phyloP scores from a whole-genome alignment of 1,140 invertebrate genomes.

The Schlechtendalia chinensis region DNA sequence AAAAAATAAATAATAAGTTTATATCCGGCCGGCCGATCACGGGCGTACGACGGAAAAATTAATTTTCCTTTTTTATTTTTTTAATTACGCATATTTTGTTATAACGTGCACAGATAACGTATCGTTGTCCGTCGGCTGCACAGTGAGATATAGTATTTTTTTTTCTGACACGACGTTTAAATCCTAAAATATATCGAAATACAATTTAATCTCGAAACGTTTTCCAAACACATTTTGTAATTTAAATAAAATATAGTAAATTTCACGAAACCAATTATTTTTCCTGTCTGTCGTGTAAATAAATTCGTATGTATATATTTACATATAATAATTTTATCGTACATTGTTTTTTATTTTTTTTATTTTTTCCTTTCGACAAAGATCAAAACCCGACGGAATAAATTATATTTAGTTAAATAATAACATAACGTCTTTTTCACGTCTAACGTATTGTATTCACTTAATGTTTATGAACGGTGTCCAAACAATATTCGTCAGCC shows the following conservation, averaged over 20 bases:
- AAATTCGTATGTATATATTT: not conserved
- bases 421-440: not conserved
- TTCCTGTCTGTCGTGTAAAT: not conserved
- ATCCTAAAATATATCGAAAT: not conserved
- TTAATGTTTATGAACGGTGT: not conserved
- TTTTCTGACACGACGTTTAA: not conserved
- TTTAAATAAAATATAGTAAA: not conserved
- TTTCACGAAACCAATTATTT: constrained; percentile 31
- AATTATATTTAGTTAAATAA: constrained; percentile 3
- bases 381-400: not conserved
- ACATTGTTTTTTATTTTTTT: constrained; percentile 22
- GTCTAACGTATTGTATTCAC: not conserved
- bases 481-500: not conserved
- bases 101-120: too few species aligned
- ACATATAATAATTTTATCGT: not conserved
- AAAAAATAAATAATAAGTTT: not conserved
- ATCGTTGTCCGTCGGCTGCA: not conserved
- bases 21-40: constrained; percentile 18
- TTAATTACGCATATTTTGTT: too few species aligned
- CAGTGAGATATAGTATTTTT: not conserved
- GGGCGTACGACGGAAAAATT: constrained; percentile 1
- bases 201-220: not conserved
- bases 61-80: constrained; percentile 13
- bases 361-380: not conserved
- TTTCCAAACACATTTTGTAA: not conserved